phyloP scores from a whole-genome alignment of 2,797 vertebrate genomes.

The Paguma larvata region DNA sequence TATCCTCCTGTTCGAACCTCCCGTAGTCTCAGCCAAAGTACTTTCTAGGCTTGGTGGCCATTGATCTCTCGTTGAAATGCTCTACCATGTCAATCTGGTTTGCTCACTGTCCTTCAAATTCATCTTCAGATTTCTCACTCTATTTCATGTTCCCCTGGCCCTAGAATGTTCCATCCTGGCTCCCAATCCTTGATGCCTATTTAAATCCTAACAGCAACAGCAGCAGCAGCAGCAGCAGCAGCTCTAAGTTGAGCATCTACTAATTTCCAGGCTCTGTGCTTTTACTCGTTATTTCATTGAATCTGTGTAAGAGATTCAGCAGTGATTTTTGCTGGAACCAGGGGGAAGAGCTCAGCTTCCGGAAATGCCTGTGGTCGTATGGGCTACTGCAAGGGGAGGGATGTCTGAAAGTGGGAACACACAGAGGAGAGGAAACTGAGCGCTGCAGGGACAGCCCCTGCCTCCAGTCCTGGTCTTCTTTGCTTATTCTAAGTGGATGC shows the following conservation, averaged over 20 bases:
- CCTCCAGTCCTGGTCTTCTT: background rate
- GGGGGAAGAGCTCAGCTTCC: background rate
- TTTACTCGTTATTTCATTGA: background rate
- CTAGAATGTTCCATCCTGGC: background rate
- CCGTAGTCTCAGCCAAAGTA: background rate
- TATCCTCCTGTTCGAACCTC: background rate
- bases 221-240: background rate
- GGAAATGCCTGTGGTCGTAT: background rate
- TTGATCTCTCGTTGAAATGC: background rate
- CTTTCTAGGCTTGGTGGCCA: background rate
- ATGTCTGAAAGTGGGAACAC: background rate
- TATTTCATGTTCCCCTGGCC: background rate
- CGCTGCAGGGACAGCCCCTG: background rate
- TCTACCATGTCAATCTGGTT: background rate
- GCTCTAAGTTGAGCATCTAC: background rate
- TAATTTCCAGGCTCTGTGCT: background rate
- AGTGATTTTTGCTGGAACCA: background rate
- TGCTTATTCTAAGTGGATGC: background rate
- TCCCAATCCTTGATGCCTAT: background rate
- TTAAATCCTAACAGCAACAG: background rate
- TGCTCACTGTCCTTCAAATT: background rate
- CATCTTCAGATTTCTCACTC: background rate
- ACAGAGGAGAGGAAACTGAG: background rate
- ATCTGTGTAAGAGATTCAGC: background rate
- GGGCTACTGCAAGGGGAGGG: background rate